Evolutionary conservation across 2,797 vertebrate species (phyloP), one percentile per base, ranked within the genome.

Genomic region (Champsocephalus gunnari): DNA sequence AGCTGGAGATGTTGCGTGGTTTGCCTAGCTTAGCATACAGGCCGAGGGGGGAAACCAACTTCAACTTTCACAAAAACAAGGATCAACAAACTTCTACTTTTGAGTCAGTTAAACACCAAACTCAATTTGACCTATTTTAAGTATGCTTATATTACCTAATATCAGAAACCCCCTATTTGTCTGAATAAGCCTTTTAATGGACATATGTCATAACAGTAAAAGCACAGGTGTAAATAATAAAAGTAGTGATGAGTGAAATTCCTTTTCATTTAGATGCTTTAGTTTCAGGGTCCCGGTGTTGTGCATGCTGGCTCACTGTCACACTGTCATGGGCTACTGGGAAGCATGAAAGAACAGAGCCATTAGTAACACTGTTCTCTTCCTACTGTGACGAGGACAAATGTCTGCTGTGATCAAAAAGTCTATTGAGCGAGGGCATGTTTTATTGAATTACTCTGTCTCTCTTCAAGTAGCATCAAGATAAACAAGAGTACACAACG

Each of bases 401-500:
- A n/a, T 34, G 28, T 57, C 12, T 63, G 19, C n/a, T 19, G 34
- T 49, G 63, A 21, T 38, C 34, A 68, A 51, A 32, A 48, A 17
- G 7, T 51, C 50, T 19, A 11, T 1, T 55, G 28, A 68, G 51
- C 28, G 44, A 19, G 5, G 19, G 6, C 2, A 13, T 66, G 6
- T 17, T 53, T 66, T 60, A 43, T 60, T 43, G 16, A 54, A 49
- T 47, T 6, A 11, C 4, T 10, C 5, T 5, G 12, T 14, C 5
- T 58, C 12, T 13, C 32, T 55, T 43, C 21, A 28, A 17, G 34
- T 14, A 13, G 19, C 63, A 44, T 58, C 16, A 45, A 60, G 57
- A 66, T 53, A 56, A 67, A 79, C n/a, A 66, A 41, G 43, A 63
- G 53, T 14, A 61, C 49, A 66, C 67, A 85, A 73, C 84, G 60